Evolutionary conservation across 2,113 vertebrate genomes (phyloP), one percentile per base, ranked within the genome.

Genomic region (Austrofundulus limnaeus): DNA sequence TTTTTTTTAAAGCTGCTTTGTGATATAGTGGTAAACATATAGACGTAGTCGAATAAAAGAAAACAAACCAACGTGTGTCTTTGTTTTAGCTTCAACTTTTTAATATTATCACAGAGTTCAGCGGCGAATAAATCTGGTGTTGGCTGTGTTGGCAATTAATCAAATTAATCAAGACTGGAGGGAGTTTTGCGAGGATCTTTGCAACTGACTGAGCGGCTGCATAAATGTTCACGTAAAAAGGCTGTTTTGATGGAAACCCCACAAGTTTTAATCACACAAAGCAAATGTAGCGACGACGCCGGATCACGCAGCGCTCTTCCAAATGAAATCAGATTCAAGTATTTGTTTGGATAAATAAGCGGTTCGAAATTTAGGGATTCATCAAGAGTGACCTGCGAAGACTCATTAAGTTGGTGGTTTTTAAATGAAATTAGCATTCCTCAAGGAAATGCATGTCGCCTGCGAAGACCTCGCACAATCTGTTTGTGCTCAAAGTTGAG

Each of bases 31-130:
- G n/a, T n/a, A n/a, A n/a, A n/a, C n/a, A n/a, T n/a, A n/a, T n/a
- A n/a, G n/a, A 93, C 91, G 92, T 89, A 92, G 90, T 94, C 93
- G 93, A 80, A 88, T 94, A 93, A 94, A 94, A 93, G 92, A 83
- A 88, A 85, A 90, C 90, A 91, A 94, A 93, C 84, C 67, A 57
- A 20, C n/a, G 88, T 88, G 89, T 85, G 85, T 76, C 88, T 73
- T 77, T 81, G 86, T 90, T 91, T 90, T 85, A 84, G 85, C 73
- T 86, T 83, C 20, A 61, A 42, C 82, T 83, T 83, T 82, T 84
- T 80, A 86, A 77, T 76, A 87, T 92, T 88, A 90, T 81, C 81
- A 87, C 61, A 52, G 76, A 67, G 78, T 84, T 90, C 67, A 82
- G 45, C 61, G 58, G 54, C 85, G 77, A 90, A 90, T 84, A 87